These are phyloP conservation scores for Drosophila algonquin DNA, from an alignment of 2,888 invertebrate species.

Conservation along the genomic window DNA sequence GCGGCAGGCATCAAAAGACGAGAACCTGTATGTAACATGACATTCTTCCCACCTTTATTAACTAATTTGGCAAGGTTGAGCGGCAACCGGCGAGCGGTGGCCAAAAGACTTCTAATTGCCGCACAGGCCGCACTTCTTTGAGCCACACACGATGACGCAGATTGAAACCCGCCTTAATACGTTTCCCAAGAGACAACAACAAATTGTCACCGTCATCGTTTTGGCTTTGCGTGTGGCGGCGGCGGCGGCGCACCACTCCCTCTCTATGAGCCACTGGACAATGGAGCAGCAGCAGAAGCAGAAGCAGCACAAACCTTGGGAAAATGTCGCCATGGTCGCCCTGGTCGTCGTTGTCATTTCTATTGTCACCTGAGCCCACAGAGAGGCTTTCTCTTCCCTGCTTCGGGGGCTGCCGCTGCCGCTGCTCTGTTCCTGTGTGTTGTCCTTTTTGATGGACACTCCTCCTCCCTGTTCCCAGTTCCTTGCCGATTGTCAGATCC, in stretches of 20 bases:
- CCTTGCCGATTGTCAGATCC: slow-evolving; percentile 4
- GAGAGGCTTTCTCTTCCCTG: neutral
- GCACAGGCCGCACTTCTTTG: slow-evolving; percentile 47
- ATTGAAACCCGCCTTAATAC: slow-evolving; percentile 64
- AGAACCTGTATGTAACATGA: slow-evolving; percentile 46
- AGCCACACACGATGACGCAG: slow-evolving; percentile 42
- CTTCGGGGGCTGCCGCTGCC: neutral
- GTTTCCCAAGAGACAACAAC: slow-evolving; percentile 51
- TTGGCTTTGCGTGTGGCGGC: slow-evolving; percentile 62
- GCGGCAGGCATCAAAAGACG: slow-evolving; percentile 45
- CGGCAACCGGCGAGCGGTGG: slow-evolving; percentile 13
- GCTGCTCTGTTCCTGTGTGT: slow-evolving; percentile 9
- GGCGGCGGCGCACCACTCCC: too few relatives aligned
- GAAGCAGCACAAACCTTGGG: slow-evolving; percentile 49
- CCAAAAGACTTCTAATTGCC: slow-evolving; percentile 70
- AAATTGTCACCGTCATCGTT: slow-evolving; percentile 66
- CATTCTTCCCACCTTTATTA: slow-evolving; percentile 77
- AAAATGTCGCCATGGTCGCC: slow-evolving; percentile 71
- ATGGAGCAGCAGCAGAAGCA: slow-evolving; percentile 31
- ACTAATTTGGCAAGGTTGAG: slow-evolving; percentile 74
- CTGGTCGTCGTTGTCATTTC: too few relatives aligned
- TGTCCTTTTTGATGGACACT: slow-evolving; percentile 28
- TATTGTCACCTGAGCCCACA: slow-evolving; percentile 63
- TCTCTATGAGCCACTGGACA: slow-evolving; percentile 40
- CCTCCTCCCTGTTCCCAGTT: too few relatives aligned